These are phyloP conservation scores for Sebastes flavidus DNA, from an alignment of 2,797 vertebrate species.

Conservation along the genomic window DNA sequence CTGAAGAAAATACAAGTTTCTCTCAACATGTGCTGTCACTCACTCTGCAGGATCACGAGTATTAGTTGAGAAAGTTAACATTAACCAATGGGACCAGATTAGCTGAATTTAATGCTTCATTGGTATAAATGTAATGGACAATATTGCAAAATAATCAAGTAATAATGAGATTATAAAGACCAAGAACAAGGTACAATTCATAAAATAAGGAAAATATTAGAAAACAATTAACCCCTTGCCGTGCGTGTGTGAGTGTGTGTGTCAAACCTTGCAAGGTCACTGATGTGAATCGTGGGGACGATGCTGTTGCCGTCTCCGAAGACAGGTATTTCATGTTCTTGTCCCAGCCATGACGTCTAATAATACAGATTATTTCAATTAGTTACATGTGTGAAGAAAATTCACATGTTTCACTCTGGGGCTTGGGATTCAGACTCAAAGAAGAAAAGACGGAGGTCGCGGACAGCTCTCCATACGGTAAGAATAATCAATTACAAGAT, in stretches of 20 bases:
- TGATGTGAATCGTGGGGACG: slow-evolving; percentile 90
- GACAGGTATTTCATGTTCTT: slow-evolving; percentile 78
- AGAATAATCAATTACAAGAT: neutral
- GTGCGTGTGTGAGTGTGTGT: neutral
- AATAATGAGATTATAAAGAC: too few relatives aligned
- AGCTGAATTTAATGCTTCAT: too few relatives aligned
- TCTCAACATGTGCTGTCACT: too few relatives aligned
- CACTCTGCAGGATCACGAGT: too few relatives aligned
- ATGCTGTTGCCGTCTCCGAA: slow-evolving; percentile 90
- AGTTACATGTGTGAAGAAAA: neutral
- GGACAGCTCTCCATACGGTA: neutral
- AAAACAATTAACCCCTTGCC: too few relatives aligned
- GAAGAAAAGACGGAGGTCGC: neutral
- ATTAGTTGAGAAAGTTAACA: too few relatives aligned
- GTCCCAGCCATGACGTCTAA: slow-evolving; percentile 88
- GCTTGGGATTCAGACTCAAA: neutral
- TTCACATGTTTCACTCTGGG: neutral
- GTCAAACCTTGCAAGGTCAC: slow-evolving; percentile 89
- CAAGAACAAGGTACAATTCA: too few relatives aligned
- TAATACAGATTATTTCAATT: slow-evolving; percentile 10
- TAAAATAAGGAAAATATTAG: too few relatives aligned
- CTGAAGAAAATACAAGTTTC: too few relatives aligned
- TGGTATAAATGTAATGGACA: too few relatives aligned
- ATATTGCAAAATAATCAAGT: too few relatives aligned
- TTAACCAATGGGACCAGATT: too few relatives aligned